These are phyloP conservation scores for Alexandromys oeconomus DNA, from an alignment of 2,797 vertebrate genomes.

Conservation along the genomic window DNA sequence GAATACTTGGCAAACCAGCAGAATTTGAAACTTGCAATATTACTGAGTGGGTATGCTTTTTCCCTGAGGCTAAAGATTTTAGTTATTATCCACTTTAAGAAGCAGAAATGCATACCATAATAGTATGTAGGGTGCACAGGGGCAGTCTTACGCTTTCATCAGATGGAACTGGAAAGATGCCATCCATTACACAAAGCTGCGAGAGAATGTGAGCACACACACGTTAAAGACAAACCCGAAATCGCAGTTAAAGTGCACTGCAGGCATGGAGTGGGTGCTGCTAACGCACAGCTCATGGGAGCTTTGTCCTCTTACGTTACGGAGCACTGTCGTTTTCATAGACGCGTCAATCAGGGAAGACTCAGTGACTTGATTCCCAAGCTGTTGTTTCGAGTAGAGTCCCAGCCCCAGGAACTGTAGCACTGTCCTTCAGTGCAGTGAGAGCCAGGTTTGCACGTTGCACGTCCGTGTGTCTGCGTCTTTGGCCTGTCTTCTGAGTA, in stretches of 20 bases:
- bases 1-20: constrained; percentile 65
- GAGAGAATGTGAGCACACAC: constrained; percentile 49
- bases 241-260: constrained; percentile 28
- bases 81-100: constrained; percentile 60
- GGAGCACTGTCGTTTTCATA: constrained; percentile 19
- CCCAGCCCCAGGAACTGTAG: constrained; percentile 1
- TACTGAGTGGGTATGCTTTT: constrained; percentile 15
- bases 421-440: constrained; percentile 2
- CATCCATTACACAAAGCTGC: constrained; percentile 21
- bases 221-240: constrained; percentile 56
- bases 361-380: constrained; percentile 7
- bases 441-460: not conserved
- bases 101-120: constrained; percentile 48
- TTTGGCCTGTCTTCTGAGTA: not conserved
- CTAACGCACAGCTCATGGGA: not conserved
- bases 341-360: constrained; percentile 9
- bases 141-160: constrained; percentile 5
- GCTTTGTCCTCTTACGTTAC: constrained; percentile 53
- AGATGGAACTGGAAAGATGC: constrained; percentile 32
- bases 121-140: constrained; percentile 19
- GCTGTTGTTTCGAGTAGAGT: not conserved
- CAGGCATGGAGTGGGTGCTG: constrained; percentile 22
- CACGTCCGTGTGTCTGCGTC: not conserved
- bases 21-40: constrained; percentile 68
- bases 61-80: constrained; percentile 54